Evolutionary conservation across 2,888 invertebrate species (phyloP).

Genomic region (Nipponacmea schrenckii): DNA sequence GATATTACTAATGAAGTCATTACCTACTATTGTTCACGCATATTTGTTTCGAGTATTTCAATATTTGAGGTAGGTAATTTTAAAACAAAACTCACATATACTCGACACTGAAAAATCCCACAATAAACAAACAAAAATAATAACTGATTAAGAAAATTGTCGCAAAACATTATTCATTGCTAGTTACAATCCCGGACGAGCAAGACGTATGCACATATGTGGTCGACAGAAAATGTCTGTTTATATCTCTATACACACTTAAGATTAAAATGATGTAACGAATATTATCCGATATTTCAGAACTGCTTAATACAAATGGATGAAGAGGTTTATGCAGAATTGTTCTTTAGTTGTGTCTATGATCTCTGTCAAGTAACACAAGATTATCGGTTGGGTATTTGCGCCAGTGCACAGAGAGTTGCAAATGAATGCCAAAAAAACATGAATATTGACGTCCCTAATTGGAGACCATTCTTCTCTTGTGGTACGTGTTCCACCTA

Average conservation of each 20-base stretch:
- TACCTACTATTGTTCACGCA: constrained; percentile 38
- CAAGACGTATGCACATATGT: too few species aligned
- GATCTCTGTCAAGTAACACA: constrained; percentile 17
- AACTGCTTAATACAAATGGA: constrained; percentile 7
- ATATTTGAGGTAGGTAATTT: constrained; percentile 38
- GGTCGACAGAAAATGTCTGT: too few species aligned
- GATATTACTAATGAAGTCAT: constrained; percentile 17
- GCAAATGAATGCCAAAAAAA: constrained; percentile 15
- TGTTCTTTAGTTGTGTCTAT: constrained; percentile 14
- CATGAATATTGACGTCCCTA: background rate
- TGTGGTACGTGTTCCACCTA: background rate
- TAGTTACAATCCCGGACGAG: too few species aligned
- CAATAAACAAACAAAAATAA: too few species aligned
- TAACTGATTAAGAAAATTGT: too few species aligned
- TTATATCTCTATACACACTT: too few species aligned
- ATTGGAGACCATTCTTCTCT: background rate
- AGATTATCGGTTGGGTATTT: background rate
- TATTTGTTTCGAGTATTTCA: constrained; percentile 28
- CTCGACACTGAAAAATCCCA: background rate
- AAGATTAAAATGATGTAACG: too few species aligned
- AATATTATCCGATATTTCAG: background rate
- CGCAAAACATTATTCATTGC: too few species aligned
- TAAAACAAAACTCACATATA: background rate
- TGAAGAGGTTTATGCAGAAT: background rate
- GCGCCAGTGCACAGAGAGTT: constrained; percentile 12